phyloP scores from a whole-genome alignment of 2,797 vertebrate species.

The Gobionotothen gibberifrons region DNA sequence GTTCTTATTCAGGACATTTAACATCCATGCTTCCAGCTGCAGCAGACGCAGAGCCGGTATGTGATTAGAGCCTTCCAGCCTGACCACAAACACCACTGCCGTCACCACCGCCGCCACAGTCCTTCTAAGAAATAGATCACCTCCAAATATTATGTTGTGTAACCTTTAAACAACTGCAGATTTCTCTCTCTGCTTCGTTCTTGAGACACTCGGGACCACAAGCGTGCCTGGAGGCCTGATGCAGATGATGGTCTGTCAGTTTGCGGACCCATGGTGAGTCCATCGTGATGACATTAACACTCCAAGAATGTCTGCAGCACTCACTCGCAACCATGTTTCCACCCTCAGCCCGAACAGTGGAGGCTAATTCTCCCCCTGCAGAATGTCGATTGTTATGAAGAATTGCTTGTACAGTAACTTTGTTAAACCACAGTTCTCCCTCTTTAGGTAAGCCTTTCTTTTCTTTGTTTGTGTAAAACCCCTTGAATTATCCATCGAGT shows the following conservation, averaged over 20 bases:
- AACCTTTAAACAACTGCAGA: conserved; percentile 78
- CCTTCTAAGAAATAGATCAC: conserved; percentile 69
- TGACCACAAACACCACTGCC: conserved; percentile 64
- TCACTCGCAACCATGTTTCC: conserved; percentile 75
- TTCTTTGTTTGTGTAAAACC: conserved; percentile 29
- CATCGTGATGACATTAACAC: conserved; percentile 75
- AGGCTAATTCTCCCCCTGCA: conserved; percentile 58
- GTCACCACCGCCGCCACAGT: conserved; percentile 61
- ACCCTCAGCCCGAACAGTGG: conserved; percentile 62
- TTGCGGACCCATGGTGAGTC: conserved; percentile 74
- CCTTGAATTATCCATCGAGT: conserved; percentile 26
- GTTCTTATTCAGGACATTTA: conserved; percentile 35
- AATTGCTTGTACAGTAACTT: conserved; percentile 60
- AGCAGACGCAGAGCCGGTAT: conserved; percentile 49
- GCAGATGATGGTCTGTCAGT: conserved; percentile 79
- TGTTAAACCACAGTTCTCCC: conserved; percentile 54
- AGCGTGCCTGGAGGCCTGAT: conserved; percentile 77
- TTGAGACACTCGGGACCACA: conserved; percentile 74
- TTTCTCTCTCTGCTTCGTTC: conserved; percentile 54
- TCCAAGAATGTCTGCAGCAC: conserved; percentile 76
- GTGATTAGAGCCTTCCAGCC: conserved; percentile 63
- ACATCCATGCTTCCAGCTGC: conserved; percentile 46
- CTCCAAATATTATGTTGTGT: conserved; percentile 70
- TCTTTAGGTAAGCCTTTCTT: conserved; percentile 52
- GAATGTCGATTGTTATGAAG: conserved; percentile 63